Percentiles rank a stretch among this genome's conserved stretches.
These are phyloP conservation scores for Himantopus leucocephalus DNA, from an alignment of 2,113 vertebrate genomes.

Conservation along the genomic window DNA sequence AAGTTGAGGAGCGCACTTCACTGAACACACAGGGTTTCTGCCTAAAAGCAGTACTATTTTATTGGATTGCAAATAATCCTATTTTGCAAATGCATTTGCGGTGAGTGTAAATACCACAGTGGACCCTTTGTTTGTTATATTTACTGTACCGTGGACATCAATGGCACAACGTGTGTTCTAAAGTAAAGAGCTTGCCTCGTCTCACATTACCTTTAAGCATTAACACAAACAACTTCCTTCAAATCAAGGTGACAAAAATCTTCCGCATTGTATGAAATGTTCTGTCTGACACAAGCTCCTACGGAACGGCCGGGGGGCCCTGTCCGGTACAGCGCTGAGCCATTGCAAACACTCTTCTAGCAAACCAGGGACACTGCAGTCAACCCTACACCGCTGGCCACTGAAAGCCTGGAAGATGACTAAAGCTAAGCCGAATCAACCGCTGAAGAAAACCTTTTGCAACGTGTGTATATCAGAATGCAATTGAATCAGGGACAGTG, in stretches of 20 bases:
- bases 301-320: neutral
- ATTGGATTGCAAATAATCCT: slow-evolving; percentile 24
- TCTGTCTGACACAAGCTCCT: neutral
- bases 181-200: slow-evolving; percentile 18
- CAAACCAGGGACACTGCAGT: neutral
- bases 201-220: slow-evolving; percentile 32
- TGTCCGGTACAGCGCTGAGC: neutral
- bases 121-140: slow-evolving; percentile 28
- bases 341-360: neutral
- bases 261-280: neutral
- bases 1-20: neutral
- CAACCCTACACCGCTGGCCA: fast-evolving
- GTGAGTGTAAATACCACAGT: neutral
- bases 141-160: slow-evolving; percentile 24
- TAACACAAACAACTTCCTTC: slow-evolving; percentile 7
- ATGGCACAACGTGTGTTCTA: neutral
- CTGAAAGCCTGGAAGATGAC: neutral
- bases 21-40: neutral
- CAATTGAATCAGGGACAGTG: neutral
- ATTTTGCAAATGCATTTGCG: neutral
- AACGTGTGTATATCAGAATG: neutral
- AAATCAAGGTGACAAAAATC: neutral
- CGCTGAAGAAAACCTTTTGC: neutral
- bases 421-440: neutral
- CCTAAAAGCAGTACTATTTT: neutral